A percentile compares a stretch with the other conserved stretches of the same genome.
These are phyloP conservation scores for Rhyzopertha dominica DNA, from an alignment of 1,140 invertebrate genomes.

Conservation along the genomic window DNA sequence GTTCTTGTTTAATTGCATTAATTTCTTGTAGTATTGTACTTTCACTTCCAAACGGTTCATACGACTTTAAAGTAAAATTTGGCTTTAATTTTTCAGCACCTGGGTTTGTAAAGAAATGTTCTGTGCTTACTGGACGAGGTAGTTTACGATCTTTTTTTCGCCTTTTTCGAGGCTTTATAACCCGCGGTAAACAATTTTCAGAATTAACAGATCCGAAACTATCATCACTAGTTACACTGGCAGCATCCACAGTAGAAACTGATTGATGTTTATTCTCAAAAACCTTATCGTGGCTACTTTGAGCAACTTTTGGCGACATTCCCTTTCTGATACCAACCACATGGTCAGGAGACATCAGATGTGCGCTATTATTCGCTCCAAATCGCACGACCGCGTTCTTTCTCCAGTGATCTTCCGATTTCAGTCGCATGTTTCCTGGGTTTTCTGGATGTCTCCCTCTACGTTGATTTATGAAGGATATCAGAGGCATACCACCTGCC, in stretches of 20 bases:
- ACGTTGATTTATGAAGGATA: slow-evolving; percentile 32
- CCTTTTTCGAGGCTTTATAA: slow-evolving; percentile 83
- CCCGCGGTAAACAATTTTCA: slow-evolving; percentile 74
- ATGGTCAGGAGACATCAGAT: too few species aligned
- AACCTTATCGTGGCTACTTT: slow-evolving; percentile 27
- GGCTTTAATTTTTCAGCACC: too few species aligned
- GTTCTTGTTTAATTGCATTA: too few species aligned
- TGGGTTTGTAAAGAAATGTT: too few species aligned
- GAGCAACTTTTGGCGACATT: slow-evolving; percentile 28
- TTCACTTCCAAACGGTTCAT: too few species aligned
- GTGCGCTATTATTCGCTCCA: slow-evolving; percentile 71
- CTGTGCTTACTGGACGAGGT: too few species aligned
- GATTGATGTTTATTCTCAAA: slow-evolving; percentile 14
- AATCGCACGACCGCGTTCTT: slow-evolving; percentile 56
- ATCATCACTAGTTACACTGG: slow-evolving; percentile 70
- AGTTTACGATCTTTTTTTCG: slow-evolving; percentile 84
- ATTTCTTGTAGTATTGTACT: too few species aligned
- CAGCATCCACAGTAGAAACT: slow-evolving; percentile 52
- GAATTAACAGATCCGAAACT: slow-evolving; percentile 65
- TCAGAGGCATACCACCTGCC: slow-evolving; percentile 39
- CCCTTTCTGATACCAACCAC: too few species aligned
- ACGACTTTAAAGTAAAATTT: too few species aligned
- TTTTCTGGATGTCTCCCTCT: slow-evolving; percentile 16
- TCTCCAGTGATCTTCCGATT: slow-evolving; percentile 34
- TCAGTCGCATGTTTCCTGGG: too few species aligned